These are phyloP conservation scores for Hylia prasina DNA, from an alignment of 2,113 vertebrate species.

Conservation along the genomic window DNA sequence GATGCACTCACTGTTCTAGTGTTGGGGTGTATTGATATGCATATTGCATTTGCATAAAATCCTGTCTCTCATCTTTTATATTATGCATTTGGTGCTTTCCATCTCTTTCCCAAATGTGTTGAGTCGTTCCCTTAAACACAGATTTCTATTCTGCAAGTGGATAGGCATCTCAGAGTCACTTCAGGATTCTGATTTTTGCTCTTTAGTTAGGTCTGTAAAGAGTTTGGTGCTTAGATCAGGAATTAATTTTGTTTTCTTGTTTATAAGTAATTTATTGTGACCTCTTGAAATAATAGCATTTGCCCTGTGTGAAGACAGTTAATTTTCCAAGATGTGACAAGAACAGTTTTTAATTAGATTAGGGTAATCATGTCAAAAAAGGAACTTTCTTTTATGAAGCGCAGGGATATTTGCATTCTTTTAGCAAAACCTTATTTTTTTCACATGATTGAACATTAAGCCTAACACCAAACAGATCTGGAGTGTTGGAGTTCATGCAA, in stretches of 20 bases:
- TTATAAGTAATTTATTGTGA: constrained; percentile 5
- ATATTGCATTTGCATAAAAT: constrained; percentile 28
- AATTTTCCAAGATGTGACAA: constrained; percentile 24
- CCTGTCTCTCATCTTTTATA: constrained; percentile 5
- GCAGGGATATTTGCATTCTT: background rate
- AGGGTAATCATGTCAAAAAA: background rate
- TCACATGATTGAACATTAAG: background rate
- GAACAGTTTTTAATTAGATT: constrained; percentile 26
- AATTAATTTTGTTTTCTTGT: background rate
- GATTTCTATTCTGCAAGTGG: constrained; percentile 18
- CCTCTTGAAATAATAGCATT: constrained; percentile 25
- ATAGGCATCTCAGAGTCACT: constrained; percentile 19
- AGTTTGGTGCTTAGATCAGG: background rate
- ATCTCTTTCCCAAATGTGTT: background rate
- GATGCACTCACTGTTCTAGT: background rate
- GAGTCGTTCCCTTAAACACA: constrained; percentile 7
- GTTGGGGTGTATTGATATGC: constrained; percentile 33
- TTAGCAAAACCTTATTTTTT: background rate
- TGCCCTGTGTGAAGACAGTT: constrained; percentile 8
- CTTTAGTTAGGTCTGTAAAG: constrained; percentile 6
- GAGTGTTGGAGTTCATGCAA: background rate
- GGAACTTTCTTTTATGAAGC: background rate
- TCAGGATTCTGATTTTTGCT: constrained; percentile 48
- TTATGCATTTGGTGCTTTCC: constrained; percentile 16
- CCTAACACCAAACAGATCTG: background rate